Evolutionary conservation across 2,888 invertebrate genomes (phyloP).

Genomic region (Drosophila kuntzei): DNA sequence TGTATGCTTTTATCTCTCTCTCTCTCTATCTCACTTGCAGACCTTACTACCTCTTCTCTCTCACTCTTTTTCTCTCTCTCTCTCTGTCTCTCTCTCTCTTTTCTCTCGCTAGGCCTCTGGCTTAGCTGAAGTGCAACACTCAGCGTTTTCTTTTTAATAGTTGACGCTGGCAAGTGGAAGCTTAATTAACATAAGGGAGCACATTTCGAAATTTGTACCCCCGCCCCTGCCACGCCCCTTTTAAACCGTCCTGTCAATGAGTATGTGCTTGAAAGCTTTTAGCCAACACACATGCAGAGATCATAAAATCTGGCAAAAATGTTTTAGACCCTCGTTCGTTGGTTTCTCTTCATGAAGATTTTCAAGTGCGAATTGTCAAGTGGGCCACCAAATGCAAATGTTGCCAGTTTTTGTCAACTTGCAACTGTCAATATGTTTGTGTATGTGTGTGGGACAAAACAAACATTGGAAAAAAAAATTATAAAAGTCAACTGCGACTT

Average conservation of each 20-base stretch:
- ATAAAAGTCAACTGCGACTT: conserved; percentile 32
- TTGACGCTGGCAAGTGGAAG: conserved; percentile 69
- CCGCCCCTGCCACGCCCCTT: background rate
- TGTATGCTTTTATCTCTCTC: conserved; percentile 7
- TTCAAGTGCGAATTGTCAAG: conserved; percentile 71
- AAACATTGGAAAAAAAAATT: conserved; percentile 25
- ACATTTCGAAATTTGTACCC: conserved; percentile 45
- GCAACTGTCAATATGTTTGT: conserved; percentile 57
- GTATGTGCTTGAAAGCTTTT: conserved; percentile 74
- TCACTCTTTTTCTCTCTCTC: background rate
- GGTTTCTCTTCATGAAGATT: conserved; percentile 42
- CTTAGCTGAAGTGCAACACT: conserved; percentile 58
- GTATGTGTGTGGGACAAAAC: conserved; percentile 13
- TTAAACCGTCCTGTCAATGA: conserved; percentile 23
- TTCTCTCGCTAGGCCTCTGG: conserved; percentile 27
- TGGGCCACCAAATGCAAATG: conserved; percentile 71
- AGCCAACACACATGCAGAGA: conserved; percentile 38
- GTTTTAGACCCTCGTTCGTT: conserved; percentile 19
- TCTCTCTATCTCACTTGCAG: background rate
- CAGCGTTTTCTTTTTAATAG: conserved; percentile 74
- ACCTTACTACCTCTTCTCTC: background rate
- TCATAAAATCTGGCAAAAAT: conserved; percentile 55
- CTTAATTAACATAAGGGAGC: conserved; percentile 77
- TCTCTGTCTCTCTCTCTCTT: no score
- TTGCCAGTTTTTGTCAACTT: conserved; percentile 56